Conservation (phyloP, 2,888 invertebrate genomes). For the Papilio protenor region DNA sequence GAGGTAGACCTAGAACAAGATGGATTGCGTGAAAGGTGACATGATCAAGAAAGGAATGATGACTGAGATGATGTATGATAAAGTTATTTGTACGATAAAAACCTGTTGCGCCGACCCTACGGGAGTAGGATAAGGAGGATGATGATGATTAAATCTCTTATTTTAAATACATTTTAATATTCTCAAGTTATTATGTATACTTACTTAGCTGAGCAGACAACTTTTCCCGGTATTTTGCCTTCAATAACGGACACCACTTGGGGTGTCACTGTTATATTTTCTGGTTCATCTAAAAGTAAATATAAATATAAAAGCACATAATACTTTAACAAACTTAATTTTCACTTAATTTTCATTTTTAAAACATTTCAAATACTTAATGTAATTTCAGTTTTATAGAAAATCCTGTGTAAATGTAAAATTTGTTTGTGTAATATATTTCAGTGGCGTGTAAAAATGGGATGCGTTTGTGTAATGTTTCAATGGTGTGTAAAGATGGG, state of each 20-base stretch:
- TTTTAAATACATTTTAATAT: no score
- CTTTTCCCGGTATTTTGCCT: conserved; percentile 76
- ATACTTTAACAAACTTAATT: not conserved
- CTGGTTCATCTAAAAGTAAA: conserved; percentile 85
- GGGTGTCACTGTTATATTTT: conserved; percentile 90
- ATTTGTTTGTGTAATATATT: not conserved
- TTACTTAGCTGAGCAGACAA: conserved; percentile 77
- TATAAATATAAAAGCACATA: not conserved
- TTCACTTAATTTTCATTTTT: not conserved
- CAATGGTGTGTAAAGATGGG: no score
- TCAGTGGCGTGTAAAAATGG: no score
- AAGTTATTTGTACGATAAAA: no score
- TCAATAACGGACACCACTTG: conserved; percentile 73
- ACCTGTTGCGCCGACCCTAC: no score
- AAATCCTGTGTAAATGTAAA: not conserved
- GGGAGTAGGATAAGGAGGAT: no score
- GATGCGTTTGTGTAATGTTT: no score
- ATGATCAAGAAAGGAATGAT: no score
- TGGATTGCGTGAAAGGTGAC: no score
- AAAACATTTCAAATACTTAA: not conserved
- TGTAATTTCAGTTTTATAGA: not conserved
- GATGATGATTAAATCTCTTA: no score
- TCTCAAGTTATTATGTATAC: conserved; percentile 18
- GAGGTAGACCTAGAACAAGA: no score
- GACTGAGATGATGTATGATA: no score